Conservation (phyloP, 2,888 invertebrate genomes). For the Cerastis rubricosa region DNA sequence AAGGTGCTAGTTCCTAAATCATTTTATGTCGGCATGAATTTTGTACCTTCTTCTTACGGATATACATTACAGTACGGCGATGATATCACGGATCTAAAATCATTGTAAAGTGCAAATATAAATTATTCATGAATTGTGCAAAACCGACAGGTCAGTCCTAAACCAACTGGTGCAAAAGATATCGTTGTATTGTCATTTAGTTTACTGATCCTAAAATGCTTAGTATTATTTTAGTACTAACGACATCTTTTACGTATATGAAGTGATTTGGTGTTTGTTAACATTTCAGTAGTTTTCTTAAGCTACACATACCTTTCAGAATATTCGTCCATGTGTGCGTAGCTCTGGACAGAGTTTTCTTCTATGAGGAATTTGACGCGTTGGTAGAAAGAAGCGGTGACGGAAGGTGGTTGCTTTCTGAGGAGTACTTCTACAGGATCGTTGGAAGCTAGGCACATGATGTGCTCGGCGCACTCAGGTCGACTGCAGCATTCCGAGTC, state of each 20-base stretch:
- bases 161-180: slow-evolving; percentile 83
- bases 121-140: slow-evolving; percentile 86
- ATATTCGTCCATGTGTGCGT: slow-evolving; percentile 99
- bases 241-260: slow-evolving; percentile 85
- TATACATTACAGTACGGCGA: slow-evolving; percentile 84
- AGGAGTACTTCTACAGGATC: slow-evolving; percentile 99
- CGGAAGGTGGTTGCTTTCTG: slow-evolving; percentile 98
- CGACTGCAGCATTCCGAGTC: slow-evolving; percentile 99
- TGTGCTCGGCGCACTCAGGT: slow-evolving; percentile 96
- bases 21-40: slow-evolving; percentile 82
- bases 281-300: slow-evolving; percentile 67
- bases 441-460: slow-evolving; percentile 98
- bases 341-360: slow-evolving; percentile 99
- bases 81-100: slow-evolving; percentile 87
- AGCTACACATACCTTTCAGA: slow-evolving; percentile 97
- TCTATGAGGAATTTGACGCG: slow-evolving; percentile 99
- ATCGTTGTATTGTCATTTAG: slow-evolving; percentile 71
- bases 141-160: slow-evolving; percentile 83
- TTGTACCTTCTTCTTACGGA: slow-evolving; percentile 83
- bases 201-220: slow-evolving; percentile 48
- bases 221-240: slow-evolving; percentile 62
- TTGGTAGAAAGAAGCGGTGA: slow-evolving; percentile 99
- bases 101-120: slow-evolving; percentile 88
- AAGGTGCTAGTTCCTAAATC: slow-evolving; percentile 86
- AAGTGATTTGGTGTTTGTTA: slow-evolving; percentile 86